Evolutionary conservation across 2,888 invertebrate species (phyloP).

Genomic region (Dexiosoma caninum): DNA sequence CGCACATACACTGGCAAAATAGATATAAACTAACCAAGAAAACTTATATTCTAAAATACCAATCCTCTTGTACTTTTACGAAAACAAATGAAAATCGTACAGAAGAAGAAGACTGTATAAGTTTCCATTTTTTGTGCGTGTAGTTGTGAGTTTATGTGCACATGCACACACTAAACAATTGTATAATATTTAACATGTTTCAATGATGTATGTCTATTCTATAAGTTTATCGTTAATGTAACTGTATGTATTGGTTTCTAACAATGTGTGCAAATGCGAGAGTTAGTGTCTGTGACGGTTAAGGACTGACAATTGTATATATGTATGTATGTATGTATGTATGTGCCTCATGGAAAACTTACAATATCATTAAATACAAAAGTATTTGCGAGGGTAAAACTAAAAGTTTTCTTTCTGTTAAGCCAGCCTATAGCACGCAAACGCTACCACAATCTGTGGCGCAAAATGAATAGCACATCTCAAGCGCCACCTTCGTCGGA

Average conservation of each 20-base stretch:
- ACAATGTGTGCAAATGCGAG: neutral
- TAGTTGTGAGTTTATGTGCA: conserved; percentile 1
- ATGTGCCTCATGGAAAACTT: conserved; percentile 62
- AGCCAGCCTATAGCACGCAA: too few species aligned
- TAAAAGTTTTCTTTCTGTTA: too few species aligned
- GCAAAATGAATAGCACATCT: too few species aligned
- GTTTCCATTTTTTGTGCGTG: neutral
- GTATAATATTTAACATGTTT: conserved; percentile 56
- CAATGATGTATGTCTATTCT: conserved; percentile 60
- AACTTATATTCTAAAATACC: conserved; percentile 45
- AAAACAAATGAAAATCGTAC: conserved; percentile 26
- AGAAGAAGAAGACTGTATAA: neutral
- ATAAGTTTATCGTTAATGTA: conserved; percentile 25
- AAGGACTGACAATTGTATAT: conserved; percentile 50
- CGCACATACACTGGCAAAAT: neutral
- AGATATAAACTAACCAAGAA: conserved; percentile 50
- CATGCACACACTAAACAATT: conserved; percentile 45
- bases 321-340: too few species aligned
- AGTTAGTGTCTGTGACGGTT: conserved; percentile 39
- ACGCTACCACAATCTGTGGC: too few species aligned
- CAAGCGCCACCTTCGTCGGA: too few species aligned
- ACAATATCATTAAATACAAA: conserved; percentile 57
- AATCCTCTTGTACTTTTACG: conserved; percentile 22
- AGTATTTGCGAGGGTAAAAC: neutral
- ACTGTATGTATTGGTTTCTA: neutral